phyloP scores from a whole-genome alignment of 2,113 vertebrate genomes.

The Paraplagusia blochii region DNA sequence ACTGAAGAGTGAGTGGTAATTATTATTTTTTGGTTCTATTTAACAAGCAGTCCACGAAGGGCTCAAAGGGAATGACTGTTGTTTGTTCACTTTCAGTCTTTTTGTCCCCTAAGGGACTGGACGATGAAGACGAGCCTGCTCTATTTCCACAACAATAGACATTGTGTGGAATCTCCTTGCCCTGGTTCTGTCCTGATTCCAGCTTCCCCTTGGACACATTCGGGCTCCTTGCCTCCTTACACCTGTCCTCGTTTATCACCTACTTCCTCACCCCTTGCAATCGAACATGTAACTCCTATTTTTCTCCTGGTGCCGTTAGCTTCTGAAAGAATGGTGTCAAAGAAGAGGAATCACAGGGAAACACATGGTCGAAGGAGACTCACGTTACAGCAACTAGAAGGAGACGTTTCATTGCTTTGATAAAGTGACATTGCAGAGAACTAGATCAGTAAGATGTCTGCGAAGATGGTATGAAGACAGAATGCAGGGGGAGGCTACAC shows the following conservation, averaged over 20 bases:
- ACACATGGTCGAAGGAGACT: slow-evolving; percentile 12
- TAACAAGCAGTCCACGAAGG: not conserved
- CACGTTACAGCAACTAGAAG: not conserved
- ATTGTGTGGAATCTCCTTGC: not conserved
- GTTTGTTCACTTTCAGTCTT: not conserved
- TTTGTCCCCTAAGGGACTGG: not conserved
- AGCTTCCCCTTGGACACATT: slow-evolving; percentile 1
- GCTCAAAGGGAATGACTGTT: not conserved
- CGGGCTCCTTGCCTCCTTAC: not conserved
- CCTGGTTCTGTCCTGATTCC: slow-evolving; percentile 4
- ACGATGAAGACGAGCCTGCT: not conserved
- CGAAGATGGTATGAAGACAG: not conserved
- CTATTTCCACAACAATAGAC: not conserved
- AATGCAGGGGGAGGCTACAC: slow-evolving; percentile 6
- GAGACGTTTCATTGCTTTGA: not conserved
- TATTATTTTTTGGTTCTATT: not conserved
- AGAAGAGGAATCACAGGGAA: slow-evolving; percentile 9
- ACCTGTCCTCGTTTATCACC: not conserved
- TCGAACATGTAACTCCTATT: slow-evolving; percentile 1
- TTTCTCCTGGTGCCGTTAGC: slow-evolving; percentile 6
- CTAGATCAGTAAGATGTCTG: not conserved
- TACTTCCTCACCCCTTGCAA: not conserved
- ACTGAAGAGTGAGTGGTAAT: not conserved
- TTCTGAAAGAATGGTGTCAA: slow-evolving; percentile 25
- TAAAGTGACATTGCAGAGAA: not conserved